These are phyloP conservation scores for Agrochola circellaris DNA, from an alignment of 2,888 invertebrate genomes.

Conservation along the genomic window DNA sequence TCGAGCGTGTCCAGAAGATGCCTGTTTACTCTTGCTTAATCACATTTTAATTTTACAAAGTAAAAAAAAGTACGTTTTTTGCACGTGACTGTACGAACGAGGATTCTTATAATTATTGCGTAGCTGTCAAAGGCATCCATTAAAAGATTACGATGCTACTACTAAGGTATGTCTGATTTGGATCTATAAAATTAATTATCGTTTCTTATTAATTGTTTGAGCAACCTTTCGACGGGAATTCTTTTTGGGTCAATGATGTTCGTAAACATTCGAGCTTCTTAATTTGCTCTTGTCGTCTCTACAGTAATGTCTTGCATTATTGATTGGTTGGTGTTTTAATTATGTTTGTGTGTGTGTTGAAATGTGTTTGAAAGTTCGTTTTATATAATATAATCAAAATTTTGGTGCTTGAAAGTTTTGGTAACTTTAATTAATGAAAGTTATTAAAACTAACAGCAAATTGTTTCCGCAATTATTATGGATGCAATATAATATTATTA, in stretches of 20 bases:
- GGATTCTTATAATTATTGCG: slow-evolving; percentile 74
- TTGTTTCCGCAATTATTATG: neutral
- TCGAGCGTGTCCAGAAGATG: too few relatives aligned
- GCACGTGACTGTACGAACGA: slow-evolving; percentile 29
- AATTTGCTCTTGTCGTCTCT: slow-evolving; percentile 73
- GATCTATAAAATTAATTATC: slow-evolving; percentile 80
- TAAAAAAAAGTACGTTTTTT: neutral
- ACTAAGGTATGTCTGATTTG: slow-evolving; percentile 65
- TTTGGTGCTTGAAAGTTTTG: neutral
- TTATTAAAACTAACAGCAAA: neutral
- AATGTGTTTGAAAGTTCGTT: slow-evolving; percentile 51
- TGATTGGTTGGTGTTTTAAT: slow-evolving; percentile 76
- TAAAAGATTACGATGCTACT: slow-evolving; percentile 65
- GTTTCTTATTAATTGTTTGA: slow-evolving; percentile 77
- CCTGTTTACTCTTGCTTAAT: neutral
- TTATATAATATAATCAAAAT: slow-evolving; percentile 20
- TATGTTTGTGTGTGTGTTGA: slow-evolving; percentile 67
- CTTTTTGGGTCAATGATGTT: slow-evolving; percentile 84
- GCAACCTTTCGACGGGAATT: slow-evolving; percentile 68
- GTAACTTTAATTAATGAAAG: slow-evolving; percentile 1
- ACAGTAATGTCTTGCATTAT: slow-evolving; percentile 68
- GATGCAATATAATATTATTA: neutral
- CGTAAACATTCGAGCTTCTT: slow-evolving; percentile 74
- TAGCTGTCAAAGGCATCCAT: slow-evolving; percentile 58
- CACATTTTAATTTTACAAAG: neutral